Base-by-base conservation (phyloP, 1,140 invertebrate genomes). In the Homarus americanus region DNA sequence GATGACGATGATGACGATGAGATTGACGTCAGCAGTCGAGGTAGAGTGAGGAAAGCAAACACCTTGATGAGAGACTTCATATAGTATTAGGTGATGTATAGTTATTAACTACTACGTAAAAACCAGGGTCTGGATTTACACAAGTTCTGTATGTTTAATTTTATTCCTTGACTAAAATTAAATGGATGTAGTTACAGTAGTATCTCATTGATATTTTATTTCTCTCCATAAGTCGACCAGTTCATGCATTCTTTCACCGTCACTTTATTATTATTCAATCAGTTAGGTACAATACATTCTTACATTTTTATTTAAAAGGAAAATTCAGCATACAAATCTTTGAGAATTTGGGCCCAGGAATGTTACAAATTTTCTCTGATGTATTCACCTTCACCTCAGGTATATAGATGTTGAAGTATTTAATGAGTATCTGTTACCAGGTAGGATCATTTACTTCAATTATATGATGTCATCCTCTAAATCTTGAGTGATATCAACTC, bases 1-100 rank as follows among this genome's bases (percentile, higher is more conserved):
- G 53, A 87, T 63, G 85, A 87, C 9, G 92, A 91, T 10, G 86
- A 88, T 49, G 66, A 87, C 41, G 87, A 90, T 41, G 90, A 84
- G 32, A 40, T 91, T 32, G 91, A 90, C 83, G 91, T 93, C 3
- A 93, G 93, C 72, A 93, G 93, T 41, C 84, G 93, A 15, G 93
- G 93, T 34, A 76, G 93, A 80, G 91, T 93, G 20, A 90, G 93
- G 32, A 92, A 92, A 88, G 91, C 92, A n/a, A 93, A 92, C 63
- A 92, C 87, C 44, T 38, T 91, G 17, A 93, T 93, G 92, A 91
- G 80, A 79, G 92, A 93, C 75, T 93, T 91, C 69, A 93, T 93
- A 82, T 93, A 87, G 91, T 92, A 92, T 91, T 91, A 91, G 84
- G 85, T 76, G 38, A 69, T 34, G 72, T 20, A 72, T 49, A 66